Base-by-base conservation (phyloP, 1,140 invertebrate genomes). In the Steinernema khuongi region DNA sequence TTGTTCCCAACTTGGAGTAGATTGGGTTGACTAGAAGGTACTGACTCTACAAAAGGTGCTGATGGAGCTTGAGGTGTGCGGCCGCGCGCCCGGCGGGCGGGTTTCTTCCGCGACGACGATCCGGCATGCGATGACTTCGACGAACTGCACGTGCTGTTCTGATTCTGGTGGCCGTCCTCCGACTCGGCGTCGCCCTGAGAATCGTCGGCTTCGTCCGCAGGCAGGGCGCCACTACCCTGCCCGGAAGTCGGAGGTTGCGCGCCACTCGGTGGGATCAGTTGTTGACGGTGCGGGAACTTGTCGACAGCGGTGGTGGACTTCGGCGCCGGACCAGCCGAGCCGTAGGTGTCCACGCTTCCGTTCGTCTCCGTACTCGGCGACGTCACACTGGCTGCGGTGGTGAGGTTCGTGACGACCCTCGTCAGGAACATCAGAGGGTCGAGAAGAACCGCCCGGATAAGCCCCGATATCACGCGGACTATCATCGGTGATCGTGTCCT, bases 131-230 rank as follows among this genome's bases (percentile, higher is more conserved):
- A 60, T 2, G 50, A 60, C 19, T 60, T 60, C 50, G 50, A 60
- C 50, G 50, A 60, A 2, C 7, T 14, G 26, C 50, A 60, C 50
- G 50, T 60, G 22, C 50, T 60, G 22, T 60, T 60, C 50, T 60
- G 50, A 26, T 60, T 60, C 50, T 60, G 50, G 50, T 60, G 50
- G 50, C 50, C 50, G 22, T 60, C 50, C 19, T 60, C 50, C 50
- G 50, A 60, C 50, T 60, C 50, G 7, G 11, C 50, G 19, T 60
- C 50, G 50, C 50, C 50, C 50, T 60, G 50, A 14, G 50, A 60
- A 60, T 60, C 50, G 50, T 60, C 50, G 11, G 50, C 50, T 26
- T 60, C 50, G 36, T 41, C n/a, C 50, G 50, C 50, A 22, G 50
- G 14, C 14, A 17, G 19, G 50, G 4, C 50, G 50, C 50, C 50